phyloP scores from a whole-genome alignment of 2,888 invertebrate genomes.

The Xanthia togata region DNA sequence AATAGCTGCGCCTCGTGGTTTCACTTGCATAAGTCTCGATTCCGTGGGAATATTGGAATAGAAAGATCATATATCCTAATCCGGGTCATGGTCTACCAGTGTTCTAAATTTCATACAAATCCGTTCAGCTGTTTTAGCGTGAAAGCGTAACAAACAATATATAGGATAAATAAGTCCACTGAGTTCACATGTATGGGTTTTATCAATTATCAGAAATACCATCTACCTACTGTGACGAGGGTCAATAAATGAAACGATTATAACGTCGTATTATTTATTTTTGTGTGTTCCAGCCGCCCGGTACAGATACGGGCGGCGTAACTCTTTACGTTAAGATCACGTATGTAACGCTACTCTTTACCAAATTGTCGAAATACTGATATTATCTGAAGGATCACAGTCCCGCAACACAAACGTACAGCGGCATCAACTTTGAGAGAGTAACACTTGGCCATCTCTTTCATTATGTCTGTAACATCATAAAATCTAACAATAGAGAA shows the following conservation, averaged over 20 bases:
- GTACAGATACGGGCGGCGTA: constrained; percentile 84
- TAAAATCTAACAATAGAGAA: constrained; percentile 68
- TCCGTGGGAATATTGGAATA: no score
- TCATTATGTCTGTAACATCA: constrained; percentile 69
- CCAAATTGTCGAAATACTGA: constrained; percentile 90
- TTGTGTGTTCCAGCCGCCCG: constrained; percentile 86
- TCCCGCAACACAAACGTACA: constrained; percentile 87
- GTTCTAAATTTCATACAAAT: no score
- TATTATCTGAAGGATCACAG: constrained; percentile 83
- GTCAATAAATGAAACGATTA: constrained; percentile 76
- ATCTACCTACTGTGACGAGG: background rate
- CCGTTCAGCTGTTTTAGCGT: no score
- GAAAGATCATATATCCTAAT: no score
- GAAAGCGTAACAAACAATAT: no score
- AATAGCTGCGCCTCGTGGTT: no score
- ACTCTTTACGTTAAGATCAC: constrained; percentile 85
- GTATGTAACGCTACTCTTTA: constrained; percentile 87
- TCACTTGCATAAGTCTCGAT: no score
- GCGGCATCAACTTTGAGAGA: constrained; percentile 83
- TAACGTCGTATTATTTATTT: constrained; percentile 90
- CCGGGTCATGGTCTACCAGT: no score
- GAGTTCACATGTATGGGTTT: background rate
- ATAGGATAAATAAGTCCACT: background rate
- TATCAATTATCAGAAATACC: background rate
- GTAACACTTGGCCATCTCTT: constrained; percentile 69